Evolutionary conservation across 2,888 invertebrate genomes (phyloP).

Genomic region (Nomada lathburiana): DNA sequence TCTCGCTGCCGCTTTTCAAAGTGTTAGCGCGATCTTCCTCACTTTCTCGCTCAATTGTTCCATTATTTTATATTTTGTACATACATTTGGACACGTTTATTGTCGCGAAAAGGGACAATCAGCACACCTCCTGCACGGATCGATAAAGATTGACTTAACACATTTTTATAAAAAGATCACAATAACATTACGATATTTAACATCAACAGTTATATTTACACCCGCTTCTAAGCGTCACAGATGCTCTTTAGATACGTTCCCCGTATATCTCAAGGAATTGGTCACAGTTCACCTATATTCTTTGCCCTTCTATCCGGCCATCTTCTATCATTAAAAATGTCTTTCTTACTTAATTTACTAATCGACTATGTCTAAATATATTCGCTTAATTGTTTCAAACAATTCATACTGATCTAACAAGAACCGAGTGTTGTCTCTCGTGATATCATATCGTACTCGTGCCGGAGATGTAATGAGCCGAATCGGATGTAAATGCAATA

Average conservation of each 20-base stretch:
- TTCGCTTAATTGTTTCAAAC: neutral
- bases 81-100: neutral
- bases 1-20: conserved; percentile 69
- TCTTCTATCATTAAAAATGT: neutral
- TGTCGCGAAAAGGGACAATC: neutral
- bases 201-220: neutral
- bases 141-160: neutral
- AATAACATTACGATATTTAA: conserved; percentile 1
- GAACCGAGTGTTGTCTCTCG: too few species aligned
- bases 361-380: neutral
- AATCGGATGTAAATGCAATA: conserved; percentile 9
- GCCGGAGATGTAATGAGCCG: conserved; percentile 7
- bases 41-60: neutral
- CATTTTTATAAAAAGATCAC: neutral
- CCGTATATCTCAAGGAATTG: too few species aligned
- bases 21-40: conserved; percentile 18
- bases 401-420: neutral
- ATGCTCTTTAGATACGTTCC: neutral
- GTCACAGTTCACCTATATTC: neutral
- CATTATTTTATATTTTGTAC: neutral
- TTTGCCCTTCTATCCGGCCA: neutral
- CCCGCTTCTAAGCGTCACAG: conserved; percentile 8
- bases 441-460: too few species aligned
- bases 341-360: neutral
- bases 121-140: neutral